Percentiles rank a stretch among this genome's conserved stretches.
Evolutionary conservation across 1,140 invertebrate genomes (phyloP).

Genomic region (Geopemphigus sp.): DNA sequence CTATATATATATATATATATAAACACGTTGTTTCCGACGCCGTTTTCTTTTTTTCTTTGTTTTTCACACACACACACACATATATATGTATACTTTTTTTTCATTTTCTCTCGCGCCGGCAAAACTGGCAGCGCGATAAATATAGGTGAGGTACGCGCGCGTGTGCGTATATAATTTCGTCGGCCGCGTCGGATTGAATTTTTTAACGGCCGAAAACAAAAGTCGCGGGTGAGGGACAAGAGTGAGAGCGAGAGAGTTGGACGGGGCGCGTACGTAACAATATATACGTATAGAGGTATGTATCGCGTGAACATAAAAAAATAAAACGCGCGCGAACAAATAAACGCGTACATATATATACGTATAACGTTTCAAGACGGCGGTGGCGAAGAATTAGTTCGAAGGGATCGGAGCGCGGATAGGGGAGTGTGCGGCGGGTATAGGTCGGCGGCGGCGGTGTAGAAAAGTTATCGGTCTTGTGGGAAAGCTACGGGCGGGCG

Average conservation of each 20-base stretch:
- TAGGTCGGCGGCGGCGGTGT: no score
- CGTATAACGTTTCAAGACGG: not conserved
- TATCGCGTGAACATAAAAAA: no score
- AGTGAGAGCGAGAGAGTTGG: no score
- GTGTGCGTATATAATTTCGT: slow-evolving; percentile 1
- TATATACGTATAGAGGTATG: not conserved
- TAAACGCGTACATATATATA: not conserved
- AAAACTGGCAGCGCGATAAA: slow-evolving; percentile 3
- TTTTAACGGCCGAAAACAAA: slow-evolving; percentile 34
- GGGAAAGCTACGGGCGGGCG: slow-evolving; percentile 1
- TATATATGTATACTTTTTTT: no score
- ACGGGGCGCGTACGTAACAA: not conserved
- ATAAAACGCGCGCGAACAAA: not conserved
- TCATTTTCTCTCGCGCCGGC: not conserved
- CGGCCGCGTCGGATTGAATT: slow-evolving; percentile 29
- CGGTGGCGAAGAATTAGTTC: slow-evolving; percentile 24
- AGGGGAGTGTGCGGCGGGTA: not conserved
- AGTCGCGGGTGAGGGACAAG: not conserved
- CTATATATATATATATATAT: no score
- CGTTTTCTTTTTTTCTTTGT: no score
- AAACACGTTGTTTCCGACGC: no score
- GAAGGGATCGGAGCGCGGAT: not conserved
- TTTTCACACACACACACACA: no score
- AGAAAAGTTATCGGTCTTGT: slow-evolving; percentile 41
- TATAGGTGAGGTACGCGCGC: not conserved